Base-by-base conservation (phyloP, 2,797 vertebrate genomes). In the Graptemys geographica region DNA sequence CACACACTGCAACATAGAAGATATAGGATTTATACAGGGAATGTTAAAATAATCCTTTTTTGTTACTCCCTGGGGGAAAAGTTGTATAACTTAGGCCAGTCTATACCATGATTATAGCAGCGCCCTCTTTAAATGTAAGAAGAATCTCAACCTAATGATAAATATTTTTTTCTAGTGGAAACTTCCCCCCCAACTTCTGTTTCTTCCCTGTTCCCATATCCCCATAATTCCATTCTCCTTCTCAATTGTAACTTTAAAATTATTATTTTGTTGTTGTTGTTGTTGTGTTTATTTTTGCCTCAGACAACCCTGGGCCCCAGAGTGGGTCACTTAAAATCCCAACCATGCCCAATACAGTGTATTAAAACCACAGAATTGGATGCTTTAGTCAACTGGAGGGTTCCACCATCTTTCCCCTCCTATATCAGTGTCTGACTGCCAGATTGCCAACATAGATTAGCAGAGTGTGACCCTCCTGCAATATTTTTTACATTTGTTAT, bases 1-100 rank as follows among this genome's bases (percentile, higher is more conserved):
- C 16, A 93, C 49, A 47, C 99, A 99, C 99, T 99, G 95, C 23
- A 76, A 92, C 47, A 83, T 41, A 90, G 83, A 90, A 91, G 21
- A 94, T 49, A 85, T 28, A 33, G 23, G 59, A 59, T n/a, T 85
- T 84, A 62, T 81, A 27, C 21, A 2, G 12, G 12, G 28, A 7
- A 37, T 44, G 65, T 15, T 56, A 59, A 88, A 92, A 88, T 25
- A 41, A 79, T 41, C 2, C 44, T 3, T 85, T 89, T 80, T n/a
- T 21, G 31, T 57, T 52, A 65, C 4, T 2, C 21, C 47, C 6
- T 11, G n/a, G 87, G 79, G 11, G 86, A 18, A 7, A 13, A 31
- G 27, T 47, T 78, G 74, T 27, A 78, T 78, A 49, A 13, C n/a
- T 1, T 10, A 7, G n/a, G 8, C 3, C 44, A 84, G 11, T 28